Evolutionary conservation across 2,797 vertebrate genomes (phyloP).

Genomic region (Tolypeutes matacus): DNA sequence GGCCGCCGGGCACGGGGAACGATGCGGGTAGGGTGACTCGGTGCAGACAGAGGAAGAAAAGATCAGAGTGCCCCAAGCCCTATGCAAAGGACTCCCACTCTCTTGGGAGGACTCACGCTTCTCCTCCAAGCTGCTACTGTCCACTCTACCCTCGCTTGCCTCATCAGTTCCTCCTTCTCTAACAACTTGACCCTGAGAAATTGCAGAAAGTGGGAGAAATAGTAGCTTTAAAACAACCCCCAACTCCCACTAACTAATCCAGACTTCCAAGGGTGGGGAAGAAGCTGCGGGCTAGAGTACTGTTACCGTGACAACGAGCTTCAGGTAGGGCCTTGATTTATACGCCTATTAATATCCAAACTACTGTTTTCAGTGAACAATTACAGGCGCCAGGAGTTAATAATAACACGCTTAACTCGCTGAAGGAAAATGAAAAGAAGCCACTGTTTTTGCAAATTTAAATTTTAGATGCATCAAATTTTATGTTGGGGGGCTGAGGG

Average conservation of each 20-base stretch:
- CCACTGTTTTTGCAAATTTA: background rate
- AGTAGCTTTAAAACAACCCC: conserved; percentile 42
- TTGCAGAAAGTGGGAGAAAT: conserved; percentile 63
- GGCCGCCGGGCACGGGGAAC: background rate
- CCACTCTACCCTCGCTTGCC: background rate
- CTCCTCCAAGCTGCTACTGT: background rate
- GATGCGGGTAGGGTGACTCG: background rate
- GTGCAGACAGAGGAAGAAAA: background rate
- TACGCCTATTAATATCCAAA: conserved; percentile 78
- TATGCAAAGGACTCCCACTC: background rate
- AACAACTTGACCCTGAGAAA: conserved; percentile 61
- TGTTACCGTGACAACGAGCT: conserved; percentile 78
- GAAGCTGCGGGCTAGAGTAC: conserved; percentile 55
- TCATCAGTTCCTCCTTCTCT: background rate
- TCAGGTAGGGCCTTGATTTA: conserved; percentile 78
- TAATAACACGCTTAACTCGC: conserved; percentile 65
- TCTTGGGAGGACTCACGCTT: background rate
- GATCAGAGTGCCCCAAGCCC: background rate
- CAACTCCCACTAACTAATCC: conserved; percentile 68
- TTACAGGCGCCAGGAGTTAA: conserved; percentile 72
- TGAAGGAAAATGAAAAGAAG: conserved; percentile 69
- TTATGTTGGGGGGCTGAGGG: background rate
- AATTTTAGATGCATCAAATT: conserved; percentile 44
- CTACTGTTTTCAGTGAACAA: conserved; percentile 76
- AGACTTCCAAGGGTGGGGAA: conserved; percentile 42